Percentiles rank a stretch among this genome's conserved stretches.
These are phyloP conservation scores for Drosophila lacertosa DNA, from an alignment of 1,140 invertebrate species.

Conservation along the genomic window DNA sequence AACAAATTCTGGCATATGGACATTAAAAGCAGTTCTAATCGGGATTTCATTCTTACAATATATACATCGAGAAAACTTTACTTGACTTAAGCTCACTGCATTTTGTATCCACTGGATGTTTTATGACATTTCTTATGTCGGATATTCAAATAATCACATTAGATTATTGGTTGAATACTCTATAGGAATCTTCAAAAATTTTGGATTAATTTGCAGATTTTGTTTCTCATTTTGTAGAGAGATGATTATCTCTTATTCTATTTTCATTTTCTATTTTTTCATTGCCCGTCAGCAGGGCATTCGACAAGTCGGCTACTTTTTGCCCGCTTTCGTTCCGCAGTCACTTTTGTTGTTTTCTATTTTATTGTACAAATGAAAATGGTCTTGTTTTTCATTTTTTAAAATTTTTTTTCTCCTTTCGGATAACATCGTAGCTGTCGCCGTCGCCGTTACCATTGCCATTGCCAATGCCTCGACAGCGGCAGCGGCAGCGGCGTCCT, in stretches of 20 bases:
- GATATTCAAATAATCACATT: no score
- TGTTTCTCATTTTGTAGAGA: no score
- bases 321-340: conserved; percentile 20
- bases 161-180: no score
- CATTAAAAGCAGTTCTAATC: conserved; percentile 41
- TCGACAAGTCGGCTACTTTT: not conserved
- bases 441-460: conserved; percentile 10
- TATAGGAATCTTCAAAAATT: no score
- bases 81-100: not conserved
- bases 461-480: conserved; percentile 28
- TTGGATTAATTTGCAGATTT: no score
- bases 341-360: conserved; percentile 71
- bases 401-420: conserved; percentile 47
- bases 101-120: not conserved
- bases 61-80: not conserved
- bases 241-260: no score
- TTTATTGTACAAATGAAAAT: conserved; percentile 81
- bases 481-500: conserved; percentile 27
- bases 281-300: conserved; percentile 6
- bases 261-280: no score
- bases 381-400: conserved; percentile 79
- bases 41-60: conserved; percentile 1
- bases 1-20: conserved; percentile 73
- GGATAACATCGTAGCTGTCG: conserved; percentile 66
- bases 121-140: no score